Conservation (phyloP, 2,888 invertebrate genomes). For the Lacanobia wlatinum region DNA sequence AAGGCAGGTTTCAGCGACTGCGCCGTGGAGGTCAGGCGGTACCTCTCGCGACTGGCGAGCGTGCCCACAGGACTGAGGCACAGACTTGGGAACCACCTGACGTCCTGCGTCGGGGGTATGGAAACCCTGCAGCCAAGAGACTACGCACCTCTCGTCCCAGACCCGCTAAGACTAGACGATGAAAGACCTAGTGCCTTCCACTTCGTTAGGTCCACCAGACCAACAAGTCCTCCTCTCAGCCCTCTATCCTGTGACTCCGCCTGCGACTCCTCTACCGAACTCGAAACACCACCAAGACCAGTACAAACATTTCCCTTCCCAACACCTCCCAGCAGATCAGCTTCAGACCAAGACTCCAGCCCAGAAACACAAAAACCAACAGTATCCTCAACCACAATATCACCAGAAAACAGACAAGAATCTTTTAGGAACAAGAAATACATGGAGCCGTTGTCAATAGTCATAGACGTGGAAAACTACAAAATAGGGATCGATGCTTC, state of each 20-base stretch:
- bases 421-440: conserved; percentile 79
- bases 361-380: conserved; percentile 88
- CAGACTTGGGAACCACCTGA: conserved; percentile 92
- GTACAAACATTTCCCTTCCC: conserved; percentile 87
- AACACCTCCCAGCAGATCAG: conserved; percentile 91
- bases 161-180: conserved; percentile 84
- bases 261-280: conserved; percentile 91
- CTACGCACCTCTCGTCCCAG: conserved; percentile 91
- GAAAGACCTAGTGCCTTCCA: conserved; percentile 87
- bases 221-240: conserved; percentile 93
- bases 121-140: conserved; percentile 80
- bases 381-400: conserved; percentile 90
- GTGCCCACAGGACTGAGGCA: conserved; percentile 91
- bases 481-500: conserved; percentile 88
- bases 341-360: conserved; percentile 89
- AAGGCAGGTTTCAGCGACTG: conserved; percentile 97
- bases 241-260: conserved; percentile 93
- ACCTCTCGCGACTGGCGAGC: conserved; percentile 92
- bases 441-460: conserved; percentile 87
- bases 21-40: conserved; percentile 95
- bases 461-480: conserved; percentile 88
- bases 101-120: conserved; percentile 92
- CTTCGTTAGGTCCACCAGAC: conserved; percentile 83
- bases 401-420: conserved; percentile 84
- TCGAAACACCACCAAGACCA: conserved; percentile 89